These are phyloP conservation scores for Euura lappo DNA, from an alignment of 1,140 invertebrate species.

Conservation along the genomic window DNA sequence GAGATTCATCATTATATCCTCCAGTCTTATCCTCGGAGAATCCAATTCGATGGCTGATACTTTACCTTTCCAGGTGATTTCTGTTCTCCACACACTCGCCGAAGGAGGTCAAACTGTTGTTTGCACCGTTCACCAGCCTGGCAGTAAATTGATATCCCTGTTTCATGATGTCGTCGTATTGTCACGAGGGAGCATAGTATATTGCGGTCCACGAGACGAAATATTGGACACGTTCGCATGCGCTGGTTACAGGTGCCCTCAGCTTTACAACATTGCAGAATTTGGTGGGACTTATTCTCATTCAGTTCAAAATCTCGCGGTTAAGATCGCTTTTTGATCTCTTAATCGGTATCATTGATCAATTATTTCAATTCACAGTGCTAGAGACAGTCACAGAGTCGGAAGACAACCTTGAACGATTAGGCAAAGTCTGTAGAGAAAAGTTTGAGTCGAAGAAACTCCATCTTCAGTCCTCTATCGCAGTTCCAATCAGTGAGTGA, in stretches of 20 bases:
- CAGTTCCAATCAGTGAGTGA: conserved; percentile 14
- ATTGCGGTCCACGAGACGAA: conserved; percentile 64
- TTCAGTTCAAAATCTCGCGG: not conserved
- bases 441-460: conserved; percentile 23
- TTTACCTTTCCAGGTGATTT: conserved; percentile 56
- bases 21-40: not conserved
- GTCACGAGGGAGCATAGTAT: conserved; percentile 64
- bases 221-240: conserved; percentile 59
- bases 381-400: conserved; percentile 55
- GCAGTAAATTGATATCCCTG: conserved; percentile 78
- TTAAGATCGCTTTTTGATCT: conserved; percentile 12
- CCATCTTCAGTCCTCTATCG: not conserved
- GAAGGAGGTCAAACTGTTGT: conserved; percentile 78
- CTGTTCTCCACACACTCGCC: conserved; percentile 71
- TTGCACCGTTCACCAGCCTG: conserved; percentile 90
- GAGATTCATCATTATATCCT: not conserved
- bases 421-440: conserved; percentile 29
- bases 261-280: conserved; percentile 74
- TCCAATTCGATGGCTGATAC: not conserved
- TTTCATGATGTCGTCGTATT: conserved; percentile 71
- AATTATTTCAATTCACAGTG: conserved; percentile 35
- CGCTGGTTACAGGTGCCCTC: conserved; percentile 66
- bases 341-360: not conserved
- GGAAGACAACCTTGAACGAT: conserved; percentile 41
- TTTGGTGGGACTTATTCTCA: conserved; percentile 60